A percentile compares a stretch with the other conserved stretches of the same genome.
Evolutionary conservation across 2,113 vertebrate genomes (phyloP).

Genomic region (Notarius quadriscutis): DNA sequence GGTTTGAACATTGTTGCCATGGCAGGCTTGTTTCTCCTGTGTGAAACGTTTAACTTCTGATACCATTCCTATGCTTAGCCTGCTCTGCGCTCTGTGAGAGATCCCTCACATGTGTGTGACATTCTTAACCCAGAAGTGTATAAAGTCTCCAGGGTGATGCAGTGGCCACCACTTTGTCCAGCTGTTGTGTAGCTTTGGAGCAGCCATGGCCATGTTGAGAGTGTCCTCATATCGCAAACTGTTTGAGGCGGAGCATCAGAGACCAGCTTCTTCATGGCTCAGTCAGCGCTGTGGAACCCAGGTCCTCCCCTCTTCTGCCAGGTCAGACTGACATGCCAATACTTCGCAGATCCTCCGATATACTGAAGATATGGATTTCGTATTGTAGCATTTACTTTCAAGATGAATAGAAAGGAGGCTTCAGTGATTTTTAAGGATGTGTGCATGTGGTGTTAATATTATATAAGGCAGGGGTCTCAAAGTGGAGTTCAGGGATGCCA

Average conservation of each 20-base stretch:
- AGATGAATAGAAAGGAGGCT: neutral
- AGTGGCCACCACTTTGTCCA: constrained; percentile 38
- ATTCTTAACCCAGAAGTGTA: constrained; percentile 61
- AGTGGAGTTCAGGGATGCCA: neutral
- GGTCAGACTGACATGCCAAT: constrained; percentile 60
- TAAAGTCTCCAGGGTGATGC: constrained; percentile 55
- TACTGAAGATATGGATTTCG: neutral
- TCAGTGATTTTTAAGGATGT: neutral
- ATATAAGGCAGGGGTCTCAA: neutral
- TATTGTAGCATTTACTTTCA: neutral
- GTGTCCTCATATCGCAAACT: constrained; percentile 75
- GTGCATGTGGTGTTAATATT: neutral
- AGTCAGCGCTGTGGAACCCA: constrained; percentile 56
- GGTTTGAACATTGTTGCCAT: neutral
- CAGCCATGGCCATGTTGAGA: constrained; percentile 67
- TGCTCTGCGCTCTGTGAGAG: constrained; percentile 48
- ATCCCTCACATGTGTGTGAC: constrained; percentile 61
- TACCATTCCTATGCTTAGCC: constrained; percentile 61
- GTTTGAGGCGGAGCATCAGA: constrained; percentile 65
- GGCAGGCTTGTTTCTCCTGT: constrained; percentile 44
- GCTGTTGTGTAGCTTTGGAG: constrained; percentile 16
- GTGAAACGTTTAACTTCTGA: constrained; percentile 67
- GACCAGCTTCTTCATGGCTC: constrained; percentile 38
- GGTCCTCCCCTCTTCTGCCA: constrained; percentile 50
- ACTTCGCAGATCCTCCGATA: neutral